Evolutionary conservation across 1,140 invertebrate genomes (phyloP).

Genomic region (Hyposmocoma kahamanoa): DNA sequence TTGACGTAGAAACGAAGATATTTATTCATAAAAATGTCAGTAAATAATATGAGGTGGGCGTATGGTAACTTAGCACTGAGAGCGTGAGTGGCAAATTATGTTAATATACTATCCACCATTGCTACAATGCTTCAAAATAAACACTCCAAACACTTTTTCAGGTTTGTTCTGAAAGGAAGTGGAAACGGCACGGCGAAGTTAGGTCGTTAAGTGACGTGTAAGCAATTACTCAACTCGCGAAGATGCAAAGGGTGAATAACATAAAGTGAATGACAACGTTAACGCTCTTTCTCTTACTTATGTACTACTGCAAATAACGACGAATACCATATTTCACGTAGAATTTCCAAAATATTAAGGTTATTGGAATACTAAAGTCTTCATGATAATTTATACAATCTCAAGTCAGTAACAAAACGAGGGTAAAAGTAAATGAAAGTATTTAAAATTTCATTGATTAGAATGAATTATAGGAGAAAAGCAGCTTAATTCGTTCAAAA

Average conservation of each 20-base stretch:
- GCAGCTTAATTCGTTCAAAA: too few species aligned
- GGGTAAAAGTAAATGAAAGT: too few species aligned
- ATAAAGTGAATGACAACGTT: background rate
- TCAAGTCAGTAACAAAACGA: too few species aligned
- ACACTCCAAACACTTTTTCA: too few species aligned
- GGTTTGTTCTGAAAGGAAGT: too few species aligned
- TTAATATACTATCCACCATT: slow-evolving; percentile 1
- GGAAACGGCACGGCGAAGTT: background rate
- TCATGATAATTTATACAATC: too few species aligned
- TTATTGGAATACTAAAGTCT: background rate
- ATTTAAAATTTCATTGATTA: too few species aligned
- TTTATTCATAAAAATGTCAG: slow-evolving; percentile 3
- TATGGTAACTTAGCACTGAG: background rate
- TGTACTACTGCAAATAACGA: too few species aligned
- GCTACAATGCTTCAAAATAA: too few species aligned
- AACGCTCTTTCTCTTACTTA: too few species aligned
- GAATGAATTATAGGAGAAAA: too few species aligned
- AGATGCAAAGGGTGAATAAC: background rate
- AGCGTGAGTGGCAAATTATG: background rate
- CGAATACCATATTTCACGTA: background rate
- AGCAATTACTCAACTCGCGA: background rate
- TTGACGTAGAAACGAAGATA: background rate
- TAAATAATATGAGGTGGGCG: background rate
- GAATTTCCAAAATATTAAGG: background rate
- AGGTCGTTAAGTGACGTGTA: background rate